These are phyloP conservation scores for Glossophaga mutica DNA, from an alignment of 2,797 vertebrate genomes.

Conservation along the genomic window DNA sequence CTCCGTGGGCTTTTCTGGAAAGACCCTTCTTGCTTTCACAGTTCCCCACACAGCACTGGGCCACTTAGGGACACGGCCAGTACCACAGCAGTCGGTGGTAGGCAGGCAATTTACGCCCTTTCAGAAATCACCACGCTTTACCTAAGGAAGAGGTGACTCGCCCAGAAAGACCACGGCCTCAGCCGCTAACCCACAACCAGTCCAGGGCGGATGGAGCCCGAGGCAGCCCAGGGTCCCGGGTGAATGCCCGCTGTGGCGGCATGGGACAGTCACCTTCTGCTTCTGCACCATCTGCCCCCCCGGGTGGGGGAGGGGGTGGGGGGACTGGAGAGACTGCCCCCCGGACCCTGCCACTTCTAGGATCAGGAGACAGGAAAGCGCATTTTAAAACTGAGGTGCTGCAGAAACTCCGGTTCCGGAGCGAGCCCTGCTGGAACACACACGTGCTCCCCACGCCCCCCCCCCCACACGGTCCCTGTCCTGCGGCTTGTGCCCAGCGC, in stretches of 20 bases:
- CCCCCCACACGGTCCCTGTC: neutral
- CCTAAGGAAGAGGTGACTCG: neutral
- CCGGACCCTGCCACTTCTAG: neutral
- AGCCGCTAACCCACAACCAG: neutral
- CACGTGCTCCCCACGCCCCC: rapidly evolving
- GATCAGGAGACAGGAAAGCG: neutral
- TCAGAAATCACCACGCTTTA: neutral
- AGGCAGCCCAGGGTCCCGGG: too few species aligned
- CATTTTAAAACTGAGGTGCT: neutral
- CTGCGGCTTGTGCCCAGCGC: neutral
- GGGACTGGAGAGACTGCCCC: too few species aligned
- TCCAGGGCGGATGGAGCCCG: neutral
- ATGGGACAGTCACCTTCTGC: rapidly evolving
- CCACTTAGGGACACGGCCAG: too few species aligned
- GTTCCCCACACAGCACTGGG: rapidly evolving
- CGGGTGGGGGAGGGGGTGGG: too few species aligned
- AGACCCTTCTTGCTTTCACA: neutral
- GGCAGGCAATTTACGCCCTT: neutral
- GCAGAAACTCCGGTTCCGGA: neutral
- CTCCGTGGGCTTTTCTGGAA: neutral
- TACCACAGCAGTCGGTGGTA: rapidly evolving
- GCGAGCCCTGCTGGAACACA: neutral
- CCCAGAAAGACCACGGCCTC: neutral
- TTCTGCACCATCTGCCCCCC: neutral
- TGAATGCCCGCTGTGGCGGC: rapidly evolving